Conservation (phyloP, 2,113 vertebrate species). For the Copsychus sechellarum region DNA sequence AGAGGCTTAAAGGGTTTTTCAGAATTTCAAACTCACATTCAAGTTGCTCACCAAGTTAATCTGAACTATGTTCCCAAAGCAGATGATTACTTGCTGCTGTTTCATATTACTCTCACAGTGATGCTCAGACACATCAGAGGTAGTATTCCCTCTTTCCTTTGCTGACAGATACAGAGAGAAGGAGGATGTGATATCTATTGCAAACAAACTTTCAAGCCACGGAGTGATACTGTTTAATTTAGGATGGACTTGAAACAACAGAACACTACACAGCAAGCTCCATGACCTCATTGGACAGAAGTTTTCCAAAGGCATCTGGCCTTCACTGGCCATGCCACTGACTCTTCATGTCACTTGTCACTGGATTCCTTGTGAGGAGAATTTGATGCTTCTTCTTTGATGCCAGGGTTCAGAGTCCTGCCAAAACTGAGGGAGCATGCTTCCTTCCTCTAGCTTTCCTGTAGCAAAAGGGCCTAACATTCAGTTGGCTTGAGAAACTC, state of each 20-base stretch:
- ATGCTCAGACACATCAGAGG: background rate
- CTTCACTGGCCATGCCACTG: background rate
- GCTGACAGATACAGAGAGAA: background rate
- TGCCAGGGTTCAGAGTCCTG: background rate
- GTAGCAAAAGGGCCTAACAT: background rate
- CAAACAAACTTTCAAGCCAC: background rate
- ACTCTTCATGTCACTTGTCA: background rate
- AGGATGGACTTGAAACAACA: background rate
- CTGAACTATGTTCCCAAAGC: background rate
- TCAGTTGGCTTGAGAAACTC: background rate
- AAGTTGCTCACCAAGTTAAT: background rate
- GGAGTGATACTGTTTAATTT: background rate
- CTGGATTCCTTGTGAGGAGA: background rate
- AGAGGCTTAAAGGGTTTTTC: background rate
- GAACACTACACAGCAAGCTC: background rate
- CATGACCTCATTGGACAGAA: fast-evolving
- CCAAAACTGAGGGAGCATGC: background rate
- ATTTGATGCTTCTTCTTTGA: background rate
- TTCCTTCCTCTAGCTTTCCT: background rate
- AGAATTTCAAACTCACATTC: background rate
- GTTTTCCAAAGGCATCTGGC: background rate
- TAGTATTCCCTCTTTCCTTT: background rate
- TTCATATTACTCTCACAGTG: background rate
- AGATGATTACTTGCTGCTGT: background rate
- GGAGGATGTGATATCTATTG: background rate